These are phyloP conservation scores for Drosophila nr. medialis DNA, from an alignment of 2,888 invertebrate species.

Conservation along the genomic window DNA sequence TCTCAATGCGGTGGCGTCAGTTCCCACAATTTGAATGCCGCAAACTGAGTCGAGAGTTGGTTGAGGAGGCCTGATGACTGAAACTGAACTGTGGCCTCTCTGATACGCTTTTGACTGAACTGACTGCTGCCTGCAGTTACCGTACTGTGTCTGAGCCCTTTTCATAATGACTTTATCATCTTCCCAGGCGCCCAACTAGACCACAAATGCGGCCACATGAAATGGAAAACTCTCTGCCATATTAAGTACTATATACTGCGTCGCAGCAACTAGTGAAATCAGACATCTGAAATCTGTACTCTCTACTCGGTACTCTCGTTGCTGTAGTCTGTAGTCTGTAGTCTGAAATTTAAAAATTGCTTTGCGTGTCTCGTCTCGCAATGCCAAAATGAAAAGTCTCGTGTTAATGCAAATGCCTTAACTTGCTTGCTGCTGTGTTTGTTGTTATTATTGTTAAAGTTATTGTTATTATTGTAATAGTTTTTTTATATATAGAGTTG, in stretches of 20 bases:
- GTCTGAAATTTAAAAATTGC: slow-evolving; percentile 43
- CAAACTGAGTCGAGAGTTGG: slow-evolving; percentile 51
- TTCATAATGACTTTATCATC: slow-evolving; percentile 77
- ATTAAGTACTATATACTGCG: slow-evolving; percentile 25
- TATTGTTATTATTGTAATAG: slow-evolving; percentile 41
- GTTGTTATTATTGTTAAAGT: slow-evolving; percentile 33
- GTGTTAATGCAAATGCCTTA: slow-evolving; percentile 78
- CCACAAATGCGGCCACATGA: slow-evolving; percentile 67
- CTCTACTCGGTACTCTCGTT: background rate
- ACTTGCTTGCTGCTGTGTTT: slow-evolving; percentile 14
- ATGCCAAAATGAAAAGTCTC: slow-evolving; percentile 78
- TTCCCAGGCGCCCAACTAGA: slow-evolving; percentile 71
- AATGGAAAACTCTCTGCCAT: slow-evolving; percentile 60
- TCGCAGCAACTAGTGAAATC: slow-evolving; percentile 46
- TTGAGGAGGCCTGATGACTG: slow-evolving; percentile 47
- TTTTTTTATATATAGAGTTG: slow-evolving; percentile 19
- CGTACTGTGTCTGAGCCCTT: slow-evolving; percentile 33
- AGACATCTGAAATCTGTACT: slow-evolving; percentile 30
- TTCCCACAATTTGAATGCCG: slow-evolving; percentile 63
- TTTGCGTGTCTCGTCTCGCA: slow-evolving; percentile 66
- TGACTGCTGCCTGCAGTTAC: slow-evolving; percentile 55
- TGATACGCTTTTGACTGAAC: slow-evolving; percentile 21
- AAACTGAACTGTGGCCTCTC: slow-evolving; percentile 54
- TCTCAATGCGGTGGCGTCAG: slow-evolving; percentile 51
- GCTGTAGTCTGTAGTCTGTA: slow-evolving; percentile 22